Evolutionary conservation across 1,140 invertebrate species (phyloP).

Genomic region (Goniozus legneri): DNA sequence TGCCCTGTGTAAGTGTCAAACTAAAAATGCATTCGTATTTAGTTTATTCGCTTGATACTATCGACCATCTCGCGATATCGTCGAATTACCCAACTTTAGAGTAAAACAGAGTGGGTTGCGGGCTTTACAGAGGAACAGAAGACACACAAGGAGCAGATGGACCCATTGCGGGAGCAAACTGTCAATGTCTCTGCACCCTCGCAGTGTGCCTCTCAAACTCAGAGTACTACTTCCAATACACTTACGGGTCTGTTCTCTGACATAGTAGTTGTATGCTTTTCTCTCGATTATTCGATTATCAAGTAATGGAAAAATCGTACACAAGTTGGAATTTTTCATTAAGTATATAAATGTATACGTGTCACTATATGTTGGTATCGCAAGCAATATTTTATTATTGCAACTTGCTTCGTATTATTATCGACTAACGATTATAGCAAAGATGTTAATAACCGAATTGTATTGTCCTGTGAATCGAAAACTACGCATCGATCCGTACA

Average conservation of each 20-base stretch:
- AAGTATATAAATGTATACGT: no score
- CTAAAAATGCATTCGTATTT: conserved; percentile 12
- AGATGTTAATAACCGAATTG: no score
- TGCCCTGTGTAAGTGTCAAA: conserved; percentile 4
- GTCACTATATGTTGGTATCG: no score
- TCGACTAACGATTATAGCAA: no score
- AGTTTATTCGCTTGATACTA: conserved; percentile 14
- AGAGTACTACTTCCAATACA: conserved; percentile 49
- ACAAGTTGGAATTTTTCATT: no score
- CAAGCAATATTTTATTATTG: no score
- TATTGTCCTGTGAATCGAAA: no score
- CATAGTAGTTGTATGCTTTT: conserved; percentile 47
- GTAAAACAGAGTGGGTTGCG: conserved; percentile 49
- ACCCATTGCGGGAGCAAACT: conserved; percentile 43
- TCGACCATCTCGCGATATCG: conserved; percentile 12
- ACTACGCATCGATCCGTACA: no score
- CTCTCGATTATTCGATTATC: conserved; percentile 3
- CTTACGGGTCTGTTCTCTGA: conserved; percentile 52
- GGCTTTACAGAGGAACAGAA: conserved; percentile 52
- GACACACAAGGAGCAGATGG: conserved; percentile 47
- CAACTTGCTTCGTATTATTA: no score
- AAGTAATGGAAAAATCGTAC: neutral
- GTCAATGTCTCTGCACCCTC: conserved; percentile 42
- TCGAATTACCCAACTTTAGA: conserved; percentile 23
- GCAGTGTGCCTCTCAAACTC: conserved; percentile 45